Evolutionary conservation across 1,140 invertebrate species (phyloP).

Genomic region (Brevipalpus yothersi): DNA sequence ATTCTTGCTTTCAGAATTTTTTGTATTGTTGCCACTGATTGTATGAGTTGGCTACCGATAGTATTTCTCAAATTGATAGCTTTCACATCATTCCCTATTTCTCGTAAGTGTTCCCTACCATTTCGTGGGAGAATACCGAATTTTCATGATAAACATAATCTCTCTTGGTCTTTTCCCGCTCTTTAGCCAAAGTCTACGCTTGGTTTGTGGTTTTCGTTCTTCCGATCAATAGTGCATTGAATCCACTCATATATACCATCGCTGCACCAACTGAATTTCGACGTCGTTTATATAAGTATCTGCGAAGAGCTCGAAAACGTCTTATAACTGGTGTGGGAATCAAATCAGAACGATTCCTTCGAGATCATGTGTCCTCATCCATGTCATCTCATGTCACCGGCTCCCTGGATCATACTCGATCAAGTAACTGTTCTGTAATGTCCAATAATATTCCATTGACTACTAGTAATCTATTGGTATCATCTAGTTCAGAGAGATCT

Average conservation of each 20-base stretch:
- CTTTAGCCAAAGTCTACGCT: slow-evolving; percentile 34
- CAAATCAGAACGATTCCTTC: neutral
- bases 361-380: neutral
- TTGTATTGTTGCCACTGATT: slow-evolving; percentile 20
- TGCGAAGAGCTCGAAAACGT: neutral
- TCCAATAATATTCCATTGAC: neutral
- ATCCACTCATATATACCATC: slow-evolving; percentile 51
- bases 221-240: slow-evolving; percentile 48
- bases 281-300: neutral
- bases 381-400: neutral
- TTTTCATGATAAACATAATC: no score
- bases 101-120: neutral
- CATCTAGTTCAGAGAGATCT: no score
- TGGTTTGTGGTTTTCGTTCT: slow-evolving; percentile 49
- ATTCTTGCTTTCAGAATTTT: slow-evolving; percentile 16
- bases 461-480: no score
- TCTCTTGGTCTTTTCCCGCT: slow-evolving; percentile 4
- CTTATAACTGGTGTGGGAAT: neutral
- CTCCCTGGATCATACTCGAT: neutral
- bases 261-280: slow-evolving; percentile 30
- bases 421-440: neutral
- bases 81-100: neutral
- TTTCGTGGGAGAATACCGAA: no score
- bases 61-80: slow-evolving; percentile 16
- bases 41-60: slow-evolving; percentile 20